phyloP scores from a whole-genome alignment of 2,888 invertebrate genomes.

The Caenorhabditis zanzibari region DNA sequence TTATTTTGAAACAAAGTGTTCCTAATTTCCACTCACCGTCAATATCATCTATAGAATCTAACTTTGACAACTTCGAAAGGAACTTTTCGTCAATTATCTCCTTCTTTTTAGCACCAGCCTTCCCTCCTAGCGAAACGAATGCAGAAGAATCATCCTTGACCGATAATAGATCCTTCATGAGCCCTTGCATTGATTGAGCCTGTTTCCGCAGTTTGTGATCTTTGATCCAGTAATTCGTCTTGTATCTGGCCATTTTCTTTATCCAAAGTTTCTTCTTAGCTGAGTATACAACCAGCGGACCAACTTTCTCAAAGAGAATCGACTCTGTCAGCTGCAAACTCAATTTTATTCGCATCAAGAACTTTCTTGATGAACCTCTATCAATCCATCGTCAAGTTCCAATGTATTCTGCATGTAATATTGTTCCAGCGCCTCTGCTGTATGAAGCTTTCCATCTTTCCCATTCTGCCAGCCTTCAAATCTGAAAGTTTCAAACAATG shows the following conservation, averaged over 20 bases:
- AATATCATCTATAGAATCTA: conserved; percentile 1
- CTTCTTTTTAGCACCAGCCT: background rate
- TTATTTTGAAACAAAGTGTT: background rate
- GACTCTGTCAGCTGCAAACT: background rate
- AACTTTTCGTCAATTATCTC: conserved; percentile 8
- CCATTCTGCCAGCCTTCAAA: conserved; percentile 7
- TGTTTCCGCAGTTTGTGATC: conserved; percentile 37
- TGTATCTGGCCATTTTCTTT: conserved; percentile 16
- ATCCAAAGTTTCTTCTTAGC: conserved; percentile 15
- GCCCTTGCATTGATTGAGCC: conserved; percentile 27
- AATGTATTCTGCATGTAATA: background rate
- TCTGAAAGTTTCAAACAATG: no score
- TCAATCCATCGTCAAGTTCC: background rate
- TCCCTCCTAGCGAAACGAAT: conserved; percentile 19
- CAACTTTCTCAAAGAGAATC: background rate
- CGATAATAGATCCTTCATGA: conserved; percentile 23
- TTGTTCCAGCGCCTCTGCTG: background rate
- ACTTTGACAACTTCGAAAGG: background rate
- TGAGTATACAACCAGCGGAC: background rate
- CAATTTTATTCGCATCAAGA: no score
- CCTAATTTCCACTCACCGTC: background rate
- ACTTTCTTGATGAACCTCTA: background rate
- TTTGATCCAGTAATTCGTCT: conserved; percentile 11
- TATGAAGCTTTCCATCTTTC: background rate
- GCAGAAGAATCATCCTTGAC: conserved; percentile 12